A percentile compares a stretch with the other conserved stretches of the same genome.
phyloP scores from a whole-genome alignment of 2,113 vertebrate species.

The Semicossyphus pulcher region DNA sequence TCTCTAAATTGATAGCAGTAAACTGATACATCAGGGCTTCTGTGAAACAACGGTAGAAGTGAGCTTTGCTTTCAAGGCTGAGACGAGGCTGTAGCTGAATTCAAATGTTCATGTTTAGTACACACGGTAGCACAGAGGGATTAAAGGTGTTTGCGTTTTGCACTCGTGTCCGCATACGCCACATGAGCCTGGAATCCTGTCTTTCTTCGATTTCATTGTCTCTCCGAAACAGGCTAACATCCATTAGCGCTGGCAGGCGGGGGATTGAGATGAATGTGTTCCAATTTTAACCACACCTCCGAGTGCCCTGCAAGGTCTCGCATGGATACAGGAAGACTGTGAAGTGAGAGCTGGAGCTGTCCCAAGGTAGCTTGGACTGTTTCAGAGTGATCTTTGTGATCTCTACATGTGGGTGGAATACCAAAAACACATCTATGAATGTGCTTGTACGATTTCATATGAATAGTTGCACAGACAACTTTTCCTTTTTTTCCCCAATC shows the following conservation, averaged over 20 bases:
- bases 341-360: conserved; percentile 53
- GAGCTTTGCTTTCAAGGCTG: conserved; percentile 33
- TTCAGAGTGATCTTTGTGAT: conserved; percentile 35
- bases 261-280: conserved; percentile 76
- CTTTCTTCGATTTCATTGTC: conserved; percentile 63
- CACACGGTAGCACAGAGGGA: conserved; percentile 30
- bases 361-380: conserved; percentile 48
- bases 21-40: conserved; percentile 5
- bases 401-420: conserved; percentile 56
- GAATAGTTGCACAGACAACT: conserved; percentile 17
- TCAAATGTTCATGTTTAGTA: conserved; percentile 37
- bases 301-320: conserved; percentile 52
- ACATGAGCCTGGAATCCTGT: conserved; percentile 44
- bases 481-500: background rate
- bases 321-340: conserved; percentile 34
- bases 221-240: conserved; percentile 64
- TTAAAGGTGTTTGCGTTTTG: conserved; percentile 47
- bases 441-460: background rate
- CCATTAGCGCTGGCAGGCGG: conserved; percentile 69
- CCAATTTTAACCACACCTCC: conserved; percentile 66
- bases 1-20: conserved; percentile 31
- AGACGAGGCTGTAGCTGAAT: conserved; percentile 35
- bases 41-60: conserved; percentile 8
- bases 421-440: conserved; percentile 29
- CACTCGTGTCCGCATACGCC: conserved; percentile 25